Conservation (phyloP, 64 coral and sea anemone genomes). For the Montipora capricornis region DNA sequence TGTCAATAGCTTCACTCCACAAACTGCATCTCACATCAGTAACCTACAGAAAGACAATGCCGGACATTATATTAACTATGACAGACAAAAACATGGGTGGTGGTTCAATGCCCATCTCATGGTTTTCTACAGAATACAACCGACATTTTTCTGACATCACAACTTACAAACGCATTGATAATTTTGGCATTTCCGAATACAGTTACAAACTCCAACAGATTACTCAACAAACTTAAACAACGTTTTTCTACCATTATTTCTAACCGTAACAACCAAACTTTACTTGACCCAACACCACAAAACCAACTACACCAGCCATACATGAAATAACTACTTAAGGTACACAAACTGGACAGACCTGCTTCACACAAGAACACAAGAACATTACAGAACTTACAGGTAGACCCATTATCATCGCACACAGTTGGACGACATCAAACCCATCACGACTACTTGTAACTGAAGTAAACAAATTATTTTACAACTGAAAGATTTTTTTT, state of each 20-base stretch:
- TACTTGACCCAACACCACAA: too few species aligned
- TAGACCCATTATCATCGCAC: background rate
- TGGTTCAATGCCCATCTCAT: background rate
- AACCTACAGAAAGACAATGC: background rate
- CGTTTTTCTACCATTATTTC: too few species aligned
- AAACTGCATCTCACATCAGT: background rate
- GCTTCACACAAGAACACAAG: too few species aligned
- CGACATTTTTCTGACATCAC: background rate
- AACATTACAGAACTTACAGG: too few species aligned
- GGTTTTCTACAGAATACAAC: conserved; percentile 34
- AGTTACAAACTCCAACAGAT: background rate
- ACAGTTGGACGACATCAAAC: conserved; percentile 23
- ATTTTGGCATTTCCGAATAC: background rate
- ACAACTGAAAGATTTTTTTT: background rate
- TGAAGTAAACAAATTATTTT: conserved; percentile 26
- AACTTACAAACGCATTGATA: conserved; percentile 28
- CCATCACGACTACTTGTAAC: background rate
- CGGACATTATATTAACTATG: background rate
- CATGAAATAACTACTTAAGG: too few species aligned
- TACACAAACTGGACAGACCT: too few species aligned
- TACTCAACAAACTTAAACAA: background rate
- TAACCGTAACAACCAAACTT: too few species aligned
- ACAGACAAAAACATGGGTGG: conserved; percentile 55
- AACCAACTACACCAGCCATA: too few species aligned
- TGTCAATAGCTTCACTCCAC: too few species aligned